phyloP scores from a whole-genome alignment of 2,888 invertebrate genomes.

The Melitaea athalia region DNA sequence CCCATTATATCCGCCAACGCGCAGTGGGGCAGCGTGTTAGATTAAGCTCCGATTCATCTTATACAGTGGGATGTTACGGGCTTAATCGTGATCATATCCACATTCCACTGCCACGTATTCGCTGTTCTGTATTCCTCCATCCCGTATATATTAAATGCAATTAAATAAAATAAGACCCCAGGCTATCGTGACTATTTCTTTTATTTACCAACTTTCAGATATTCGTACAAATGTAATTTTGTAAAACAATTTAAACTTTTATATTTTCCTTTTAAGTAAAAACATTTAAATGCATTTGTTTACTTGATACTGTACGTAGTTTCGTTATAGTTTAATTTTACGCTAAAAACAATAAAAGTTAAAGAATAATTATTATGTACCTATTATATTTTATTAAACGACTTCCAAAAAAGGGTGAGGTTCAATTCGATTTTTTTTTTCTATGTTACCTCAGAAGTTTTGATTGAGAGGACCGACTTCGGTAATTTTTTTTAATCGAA shows the following conservation, averaged over 20 bases:
- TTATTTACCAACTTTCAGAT: slow-evolving; percentile 22
- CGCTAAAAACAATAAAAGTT: background rate
- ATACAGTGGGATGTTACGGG: too few relatives aligned
- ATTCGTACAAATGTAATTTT: slow-evolving; percentile 3
- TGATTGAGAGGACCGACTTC: too few relatives aligned
- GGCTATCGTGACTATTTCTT: slow-evolving; percentile 21
- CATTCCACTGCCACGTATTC: background rate
- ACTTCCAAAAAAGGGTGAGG: too few relatives aligned
- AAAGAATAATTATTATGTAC: too few relatives aligned
- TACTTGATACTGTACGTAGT: background rate
- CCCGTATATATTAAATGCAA: slow-evolving; percentile 17
- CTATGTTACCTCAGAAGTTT: too few relatives aligned
- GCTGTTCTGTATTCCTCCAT: background rate
- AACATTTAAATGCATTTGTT: background rate
- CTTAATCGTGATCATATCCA: too few relatives aligned
- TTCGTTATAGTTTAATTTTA: background rate
- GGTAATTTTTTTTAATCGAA: too few relatives aligned
- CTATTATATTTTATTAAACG: too few relatives aligned
- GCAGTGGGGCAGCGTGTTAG: too few relatives aligned
- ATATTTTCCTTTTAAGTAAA: background rate
- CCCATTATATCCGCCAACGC: too few relatives aligned
- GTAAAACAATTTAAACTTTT: background rate
- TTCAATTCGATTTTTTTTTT: too few relatives aligned
- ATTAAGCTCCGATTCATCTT: too few relatives aligned
- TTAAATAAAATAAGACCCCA: slow-evolving; percentile 27